Percentiles rank a stretch among this genome's conserved stretches.
Conservation (phyloP, 2,113 vertebrate species). For the Peromyscus leucopus region DNA sequence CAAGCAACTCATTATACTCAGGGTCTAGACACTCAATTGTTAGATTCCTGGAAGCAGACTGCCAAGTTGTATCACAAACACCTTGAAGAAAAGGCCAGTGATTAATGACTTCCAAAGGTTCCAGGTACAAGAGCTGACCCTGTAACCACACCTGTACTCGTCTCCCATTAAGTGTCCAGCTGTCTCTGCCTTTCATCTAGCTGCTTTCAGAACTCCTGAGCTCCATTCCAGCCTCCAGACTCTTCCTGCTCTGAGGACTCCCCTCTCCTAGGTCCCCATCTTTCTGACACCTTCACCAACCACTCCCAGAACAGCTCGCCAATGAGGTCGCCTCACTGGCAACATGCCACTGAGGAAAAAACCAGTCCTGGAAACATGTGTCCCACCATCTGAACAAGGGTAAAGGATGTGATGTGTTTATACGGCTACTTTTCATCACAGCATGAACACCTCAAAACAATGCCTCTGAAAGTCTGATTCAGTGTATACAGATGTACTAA, state of each 20-base stretch:
- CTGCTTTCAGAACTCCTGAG: background rate
- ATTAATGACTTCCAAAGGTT: slow-evolving; percentile 51
- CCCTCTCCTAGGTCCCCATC: background rate
- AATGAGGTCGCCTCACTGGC: slow-evolving; percentile 1
- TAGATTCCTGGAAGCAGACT: slow-evolving; percentile 1
- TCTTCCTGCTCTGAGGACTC: background rate
- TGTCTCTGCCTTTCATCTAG: background rate
- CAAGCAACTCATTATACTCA: background rate
- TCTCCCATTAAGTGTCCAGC: background rate
- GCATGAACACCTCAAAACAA: slow-evolving; percentile 40
- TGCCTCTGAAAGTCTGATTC: background rate
- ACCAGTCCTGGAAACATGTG: background rate
- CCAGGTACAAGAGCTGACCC: background rate
- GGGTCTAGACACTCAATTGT: slow-evolving; percentile 19
- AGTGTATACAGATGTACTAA: background rate
- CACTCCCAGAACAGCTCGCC: background rate
- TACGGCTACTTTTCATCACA: slow-evolving; percentile 36
- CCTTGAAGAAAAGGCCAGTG: background rate
- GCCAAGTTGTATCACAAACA: background rate
- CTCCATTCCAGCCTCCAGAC: background rate
- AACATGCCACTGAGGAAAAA: background rate
- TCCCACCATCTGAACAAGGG: background rate
- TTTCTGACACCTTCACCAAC: background rate
- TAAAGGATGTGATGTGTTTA: background rate
- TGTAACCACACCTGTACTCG: background rate